Percentiles rank a stretch among this genome's conserved stretches.
Conservation (phyloP, 2,113 vertebrate species). For the Peromyscus maniculatus region DNA sequence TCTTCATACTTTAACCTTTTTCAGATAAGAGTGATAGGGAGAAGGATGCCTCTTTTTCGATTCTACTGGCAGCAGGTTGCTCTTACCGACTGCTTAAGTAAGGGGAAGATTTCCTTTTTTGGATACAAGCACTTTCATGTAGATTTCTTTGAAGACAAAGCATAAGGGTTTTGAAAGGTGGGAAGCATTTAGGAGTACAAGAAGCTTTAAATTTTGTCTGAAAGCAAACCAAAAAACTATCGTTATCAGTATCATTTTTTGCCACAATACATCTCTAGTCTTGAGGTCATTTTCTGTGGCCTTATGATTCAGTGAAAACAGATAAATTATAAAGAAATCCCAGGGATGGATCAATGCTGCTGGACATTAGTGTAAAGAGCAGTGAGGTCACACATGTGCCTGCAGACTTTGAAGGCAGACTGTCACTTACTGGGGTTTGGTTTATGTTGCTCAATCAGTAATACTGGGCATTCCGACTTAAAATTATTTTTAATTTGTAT, state of each 20-base stretch:
- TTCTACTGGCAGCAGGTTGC: slow-evolving; percentile 13
- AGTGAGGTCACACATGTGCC: neutral
- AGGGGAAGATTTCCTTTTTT: slow-evolving; percentile 6
- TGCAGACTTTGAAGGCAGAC: neutral
- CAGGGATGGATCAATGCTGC: neutral
- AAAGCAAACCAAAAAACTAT: neutral
- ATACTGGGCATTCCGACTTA: neutral
- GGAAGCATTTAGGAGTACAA: neutral
- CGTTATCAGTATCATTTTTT: neutral
- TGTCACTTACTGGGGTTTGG: neutral
- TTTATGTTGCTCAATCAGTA: slow-evolving; percentile 19
- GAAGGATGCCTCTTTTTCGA: neutral
- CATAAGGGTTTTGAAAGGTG: slow-evolving; percentile 8
- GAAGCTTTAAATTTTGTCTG: slow-evolving; percentile 46
- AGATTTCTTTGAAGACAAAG: neutral
- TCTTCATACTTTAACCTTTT: neutral
- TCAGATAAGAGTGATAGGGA: neutral
- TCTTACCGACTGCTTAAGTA: slow-evolving; percentile 2
- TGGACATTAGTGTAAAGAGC: neutral
- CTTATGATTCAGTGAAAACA: slow-evolving; percentile 6
- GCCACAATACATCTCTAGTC: neutral
- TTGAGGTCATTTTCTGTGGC: neutral
- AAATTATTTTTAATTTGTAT: neutral
- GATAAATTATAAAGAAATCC: neutral
- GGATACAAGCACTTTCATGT: neutral